Evolutionary conservation across 2,113 vertebrate species (phyloP), one percentile per base, ranked within the genome.

Genomic region (Cyprinodon brontotheroides): DNA sequence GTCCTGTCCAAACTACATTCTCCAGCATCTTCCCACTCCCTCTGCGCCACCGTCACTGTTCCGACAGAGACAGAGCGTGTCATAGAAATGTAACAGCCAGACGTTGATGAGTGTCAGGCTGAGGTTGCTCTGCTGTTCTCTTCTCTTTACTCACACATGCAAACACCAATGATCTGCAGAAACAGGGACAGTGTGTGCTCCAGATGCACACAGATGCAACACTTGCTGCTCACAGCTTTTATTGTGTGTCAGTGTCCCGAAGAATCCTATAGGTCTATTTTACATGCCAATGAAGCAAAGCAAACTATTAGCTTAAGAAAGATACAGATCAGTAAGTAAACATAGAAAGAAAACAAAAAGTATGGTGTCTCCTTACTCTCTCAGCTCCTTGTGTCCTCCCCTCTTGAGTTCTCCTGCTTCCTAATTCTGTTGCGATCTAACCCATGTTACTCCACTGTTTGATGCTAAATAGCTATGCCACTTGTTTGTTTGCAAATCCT

Each of bases 401-500:
- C 73, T 85, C 72, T 86, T 81, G 86, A 80, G 70, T 71, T 81
- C 74, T 41, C 4, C 38, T 78, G 66, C 83, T 87, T 70, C 85
- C 13, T 88, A 87, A 91, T 87, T 89, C 86, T 78, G 84, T 79
- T 72, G 77, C 60, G 61, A 82, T 87, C 67, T 73, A 85, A 87
- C 87, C 87, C 83, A 87, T 80, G 84, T 87, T 89, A 81, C 82
- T 85, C 75, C 61, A 36, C 70, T 72, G 83, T 87, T 89, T 84
- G 89, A 93, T 86, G 89, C 90, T 93, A 92, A 94, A 91, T 91
- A 91, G 91, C 91, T 89, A 86, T 91, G 90, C 87, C 89, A 92
- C 87, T 93, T 93, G 90, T 94, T 93, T 93, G 91, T 93, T 93
- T 93, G 91, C 86, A 88, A 89, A 87, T 93, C 86, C 89, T 90